phyloP scores from a whole-genome alignment of 2,888 invertebrate genomes.

The Marasmarcha lunaedactyla region DNA sequence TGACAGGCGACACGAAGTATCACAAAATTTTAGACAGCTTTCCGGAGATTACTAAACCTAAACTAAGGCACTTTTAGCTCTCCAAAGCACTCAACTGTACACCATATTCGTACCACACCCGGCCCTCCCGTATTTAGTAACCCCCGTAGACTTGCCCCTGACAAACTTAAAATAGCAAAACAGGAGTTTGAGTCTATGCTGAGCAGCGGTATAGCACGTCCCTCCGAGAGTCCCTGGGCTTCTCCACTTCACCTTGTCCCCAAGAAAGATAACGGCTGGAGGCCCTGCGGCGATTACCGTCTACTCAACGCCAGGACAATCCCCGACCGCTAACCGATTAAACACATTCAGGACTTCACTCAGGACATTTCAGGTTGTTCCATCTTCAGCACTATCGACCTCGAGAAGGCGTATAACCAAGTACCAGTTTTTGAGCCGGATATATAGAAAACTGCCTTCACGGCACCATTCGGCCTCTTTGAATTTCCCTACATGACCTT shows the following conservation, averaged over 20 bases:
- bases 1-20: slow-evolving; percentile 3
- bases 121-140: slow-evolving; percentile 9
- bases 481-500: neutral
- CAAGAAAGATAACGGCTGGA: slow-evolving; percentile 15
- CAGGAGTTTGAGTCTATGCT: slow-evolving; percentile 6
- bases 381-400: neutral
- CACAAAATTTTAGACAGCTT: slow-evolving; percentile 4
- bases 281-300: neutral
- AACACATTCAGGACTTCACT: neutral
- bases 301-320: neutral
- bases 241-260: neutral
- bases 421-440: neutral
- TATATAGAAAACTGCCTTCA: neutral
- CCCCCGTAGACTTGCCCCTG: slow-evolving; percentile 7
- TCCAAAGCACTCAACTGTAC: slow-evolving; percentile 7
- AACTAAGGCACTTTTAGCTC: slow-evolving; percentile 3
- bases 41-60: slow-evolving; percentile 9
- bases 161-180: slow-evolving; percentile 7
- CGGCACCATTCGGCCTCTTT: neutral
- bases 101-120: slow-evolving; percentile 11
- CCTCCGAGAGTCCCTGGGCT: slow-evolving; percentile 1
- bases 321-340: neutral
- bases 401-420: neutral
- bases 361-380: neutral
- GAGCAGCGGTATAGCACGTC: neutral